Conservation (phyloP, 2,888 invertebrate genomes). For the Odontomyia ornata region DNA sequence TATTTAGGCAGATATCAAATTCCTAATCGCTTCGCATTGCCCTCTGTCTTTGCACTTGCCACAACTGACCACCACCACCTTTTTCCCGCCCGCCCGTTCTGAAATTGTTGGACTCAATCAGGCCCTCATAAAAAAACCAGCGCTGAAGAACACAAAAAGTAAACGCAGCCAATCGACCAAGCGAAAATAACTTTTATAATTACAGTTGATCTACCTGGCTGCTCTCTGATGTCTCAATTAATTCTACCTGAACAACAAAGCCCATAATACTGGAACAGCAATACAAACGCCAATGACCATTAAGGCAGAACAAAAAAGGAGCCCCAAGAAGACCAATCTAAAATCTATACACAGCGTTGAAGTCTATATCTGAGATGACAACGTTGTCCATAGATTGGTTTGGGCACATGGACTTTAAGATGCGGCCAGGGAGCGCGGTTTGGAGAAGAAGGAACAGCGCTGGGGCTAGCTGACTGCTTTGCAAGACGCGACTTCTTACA, state of each 20-base stretch:
- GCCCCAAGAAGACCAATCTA: not conserved
- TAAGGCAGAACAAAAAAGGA: constrained; percentile 20
- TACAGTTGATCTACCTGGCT: constrained; percentile 22
- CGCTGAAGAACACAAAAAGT: not conserved
- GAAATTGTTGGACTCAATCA: not conserved
- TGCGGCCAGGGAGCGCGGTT: no score
- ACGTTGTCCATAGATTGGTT: not conserved
- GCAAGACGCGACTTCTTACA: no score
- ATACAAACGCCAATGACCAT: not conserved
- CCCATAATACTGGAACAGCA: not conserved
- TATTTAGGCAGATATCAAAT: constrained; percentile 2
- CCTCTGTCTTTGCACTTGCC: not conserved
- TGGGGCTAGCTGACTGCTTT: no score
- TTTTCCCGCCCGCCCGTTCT: not conserved
- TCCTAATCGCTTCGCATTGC: constrained; percentile 1
- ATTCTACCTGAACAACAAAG: constrained; percentile 17
- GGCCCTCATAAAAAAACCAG: not conserved
- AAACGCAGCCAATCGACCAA: constrained; percentile 12
- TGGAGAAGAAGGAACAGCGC: no score
- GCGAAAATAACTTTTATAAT: constrained; percentile 28
- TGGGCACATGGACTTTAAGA: not conserved
- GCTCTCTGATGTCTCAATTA: constrained; percentile 21
- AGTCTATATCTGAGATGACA: not conserved
- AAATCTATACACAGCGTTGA: not conserved
- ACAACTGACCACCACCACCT: not conserved